Evolutionary conservation across 2,888 invertebrate genomes (phyloP), one percentile per base, ranked within the genome.

Genomic region (Meliscaeva auricollis): DNA sequence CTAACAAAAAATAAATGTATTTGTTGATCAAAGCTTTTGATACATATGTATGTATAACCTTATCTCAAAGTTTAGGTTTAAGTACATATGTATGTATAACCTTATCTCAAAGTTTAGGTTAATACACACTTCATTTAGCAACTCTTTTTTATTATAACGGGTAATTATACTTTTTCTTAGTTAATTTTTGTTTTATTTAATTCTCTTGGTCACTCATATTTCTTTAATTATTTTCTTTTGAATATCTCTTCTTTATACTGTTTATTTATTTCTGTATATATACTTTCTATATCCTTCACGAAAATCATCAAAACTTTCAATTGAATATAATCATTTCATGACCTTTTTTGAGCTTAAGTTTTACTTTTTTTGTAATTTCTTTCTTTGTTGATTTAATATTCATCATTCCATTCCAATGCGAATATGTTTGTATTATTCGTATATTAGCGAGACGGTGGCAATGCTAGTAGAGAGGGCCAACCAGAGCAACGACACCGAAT

Each of bases 271-370:
- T 2, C 6, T 22, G 15, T 11, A 52, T 72, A 60, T 7, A n/a
- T n/a, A n/a, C n/a, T 76, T 64, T 76, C 22, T 76, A 30, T 81
- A 32, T 81, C 87, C 88, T 89, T 90, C 91, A 90, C 90, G 90
- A 91, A 91, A 92, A 91, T 92, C 91, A 91, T 92, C 91, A 91
- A n/a, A 91, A 89, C 46, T 75, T 75, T 82, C 32, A 50, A 87
- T 81, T 56, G 76, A 79, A 80, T 54, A 80, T 80, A 78, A 80
- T 81, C 75, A 87, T 88, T 89, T 2, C 70, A 75, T 75, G 8
- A 46, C 48, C 68, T 32, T 68, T 66, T 62, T 62, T 50, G 32
- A 72, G 22, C 50, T 76, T 74, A n/a, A 30, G 68, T 66, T 79
- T 78, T 79, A 66, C 72, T 76, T 70, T 74, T 17, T 38, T 56